phyloP scores from a whole-genome alignment of 2,888 invertebrate genomes.

The Piscicola geometra region DNA sequence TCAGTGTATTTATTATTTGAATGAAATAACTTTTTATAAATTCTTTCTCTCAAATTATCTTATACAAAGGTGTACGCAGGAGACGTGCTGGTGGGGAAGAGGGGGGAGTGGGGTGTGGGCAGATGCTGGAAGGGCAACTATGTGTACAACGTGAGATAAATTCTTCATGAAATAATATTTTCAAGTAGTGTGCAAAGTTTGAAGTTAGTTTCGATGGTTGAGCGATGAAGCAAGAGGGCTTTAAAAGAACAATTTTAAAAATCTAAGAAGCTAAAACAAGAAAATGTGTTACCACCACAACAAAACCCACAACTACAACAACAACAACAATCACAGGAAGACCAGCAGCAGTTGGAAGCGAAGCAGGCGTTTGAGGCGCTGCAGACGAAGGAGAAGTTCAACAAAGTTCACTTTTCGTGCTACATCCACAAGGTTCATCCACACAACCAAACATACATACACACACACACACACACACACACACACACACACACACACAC shows the following conservation, averaged over 20 bases:
- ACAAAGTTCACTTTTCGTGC: not conserved
- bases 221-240: too few species aligned
- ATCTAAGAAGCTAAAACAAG: not conserved
- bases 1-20: too few species aligned
- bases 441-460: constrained; percentile 7
- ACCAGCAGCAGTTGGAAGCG: not conserved
- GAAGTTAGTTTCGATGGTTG: too few species aligned
- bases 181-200: too few species aligned
- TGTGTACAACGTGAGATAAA: constrained; percentile 60
- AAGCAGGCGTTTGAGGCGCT: not conserved
- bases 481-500: constrained; percentile 19
- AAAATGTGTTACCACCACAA: not conserved
- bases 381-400: not conserved
- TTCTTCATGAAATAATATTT: too few species aligned
- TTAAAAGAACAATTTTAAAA: not conserved
- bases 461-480: constrained; percentile 21
- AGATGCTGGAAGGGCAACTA: constrained; percentile 82
- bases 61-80: constrained; percentile 66
- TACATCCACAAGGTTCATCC: constrained; percentile 11
- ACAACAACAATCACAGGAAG: not conserved
- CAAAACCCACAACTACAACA: not conserved
- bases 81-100: constrained; percentile 64
- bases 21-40: not conserved
- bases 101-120: constrained; percentile 68
- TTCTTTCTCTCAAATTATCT: too few species aligned